These are phyloP conservation scores for Tetranychus truncatus DNA, from an alignment of 2,888 invertebrate genomes.

Conservation along the genomic window DNA sequence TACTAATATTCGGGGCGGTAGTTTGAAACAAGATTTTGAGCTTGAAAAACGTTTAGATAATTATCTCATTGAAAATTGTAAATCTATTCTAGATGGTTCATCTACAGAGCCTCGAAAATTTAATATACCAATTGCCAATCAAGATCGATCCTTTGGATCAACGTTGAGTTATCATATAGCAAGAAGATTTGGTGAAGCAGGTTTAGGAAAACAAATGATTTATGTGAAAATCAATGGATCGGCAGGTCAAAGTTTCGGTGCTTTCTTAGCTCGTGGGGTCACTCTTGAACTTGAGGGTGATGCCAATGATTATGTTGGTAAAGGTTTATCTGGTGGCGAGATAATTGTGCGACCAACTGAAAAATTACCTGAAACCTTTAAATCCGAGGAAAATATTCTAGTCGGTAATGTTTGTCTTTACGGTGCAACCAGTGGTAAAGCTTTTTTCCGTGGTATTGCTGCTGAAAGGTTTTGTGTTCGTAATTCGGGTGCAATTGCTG, in stretches of 20 bases:
- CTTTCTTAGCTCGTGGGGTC: slow-evolving; percentile 78
- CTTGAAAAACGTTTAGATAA: slow-evolving; percentile 55
- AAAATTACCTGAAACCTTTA: slow-evolving; percentile 49
- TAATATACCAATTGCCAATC: slow-evolving; percentile 63
- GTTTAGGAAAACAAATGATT: slow-evolving; percentile 59
- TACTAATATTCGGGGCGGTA: slow-evolving; percentile 73
- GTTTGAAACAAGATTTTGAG: slow-evolving; percentile 47
- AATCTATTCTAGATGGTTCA: slow-evolving; percentile 14
- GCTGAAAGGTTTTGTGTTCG: slow-evolving; percentile 96
- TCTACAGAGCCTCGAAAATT: slow-evolving; percentile 37
- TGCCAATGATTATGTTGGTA: slow-evolving; percentile 94
- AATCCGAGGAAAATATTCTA: slow-evolving; percentile 83
- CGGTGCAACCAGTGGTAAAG: slow-evolving; percentile 83
- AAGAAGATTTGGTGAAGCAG: slow-evolving; percentile 68
- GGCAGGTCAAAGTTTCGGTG: slow-evolving; percentile 97
- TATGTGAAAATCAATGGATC: slow-evolving; percentile 69
- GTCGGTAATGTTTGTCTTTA: slow-evolving; percentile 96
- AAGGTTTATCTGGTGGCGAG: slow-evolving; percentile 83
- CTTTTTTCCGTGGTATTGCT: slow-evolving; percentile 84
- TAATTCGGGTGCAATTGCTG: slow-evolving; percentile 86
- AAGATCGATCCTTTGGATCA: slow-evolving; percentile 75
- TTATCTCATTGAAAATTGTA: slow-evolving; percentile 35
- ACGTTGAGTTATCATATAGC: slow-evolving; percentile 88
- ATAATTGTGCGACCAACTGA: slow-evolving; percentile 81
- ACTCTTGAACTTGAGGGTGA: slow-evolving; percentile 82